These are phyloP conservation scores for Betta splendens DNA, from an alignment of 2,797 vertebrate genomes.

Conservation along the genomic window DNA sequence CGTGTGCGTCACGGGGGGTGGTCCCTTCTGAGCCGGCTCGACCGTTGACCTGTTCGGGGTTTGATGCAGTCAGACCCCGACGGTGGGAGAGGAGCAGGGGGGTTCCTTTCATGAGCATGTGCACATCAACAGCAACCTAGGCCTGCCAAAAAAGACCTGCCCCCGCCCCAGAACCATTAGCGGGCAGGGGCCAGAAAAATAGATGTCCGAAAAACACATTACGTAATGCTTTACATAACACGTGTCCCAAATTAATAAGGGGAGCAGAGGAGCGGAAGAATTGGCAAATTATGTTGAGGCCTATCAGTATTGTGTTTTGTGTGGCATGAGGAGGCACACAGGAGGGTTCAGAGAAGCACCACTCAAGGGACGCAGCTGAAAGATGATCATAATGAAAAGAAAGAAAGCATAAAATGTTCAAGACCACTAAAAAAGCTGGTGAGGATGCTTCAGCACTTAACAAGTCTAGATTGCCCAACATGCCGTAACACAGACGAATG, in stretches of 20 bases:
- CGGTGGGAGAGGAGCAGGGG: constrained; percentile 39
- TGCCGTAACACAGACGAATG: too few relatives aligned
- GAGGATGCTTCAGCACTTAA: neutral
- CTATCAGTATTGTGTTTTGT: constrained; percentile 51
- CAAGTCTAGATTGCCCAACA: too few relatives aligned
- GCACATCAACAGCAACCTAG: constrained; percentile 55
- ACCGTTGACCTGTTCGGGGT: constrained; percentile 58
- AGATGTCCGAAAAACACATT: constrained; percentile 63
- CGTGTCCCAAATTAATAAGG: constrained; percentile 62
- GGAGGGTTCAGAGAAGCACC: constrained; percentile 21
- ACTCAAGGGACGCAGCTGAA: neutral
- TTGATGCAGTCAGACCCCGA: constrained; percentile 22
- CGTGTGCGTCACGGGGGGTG: constrained; percentile 26
- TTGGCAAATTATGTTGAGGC: constrained; percentile 64
- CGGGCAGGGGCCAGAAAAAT: constrained; percentile 49
- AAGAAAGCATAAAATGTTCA: too few relatives aligned
- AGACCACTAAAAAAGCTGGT: neutral
- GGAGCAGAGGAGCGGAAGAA: constrained; percentile 61
- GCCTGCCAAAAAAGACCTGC: constrained; percentile 40
- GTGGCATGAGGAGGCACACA: constrained; percentile 41
- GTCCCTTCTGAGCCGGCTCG: constrained; percentile 27
- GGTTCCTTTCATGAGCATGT: constrained; percentile 50
- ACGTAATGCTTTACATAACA: constrained; percentile 69
- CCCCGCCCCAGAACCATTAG: constrained; percentile 61
- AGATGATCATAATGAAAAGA: neutral